Evolutionary conservation across 1,140 invertebrate genomes (phyloP).

Genomic region (Drosophila malerkotliana): DNA sequence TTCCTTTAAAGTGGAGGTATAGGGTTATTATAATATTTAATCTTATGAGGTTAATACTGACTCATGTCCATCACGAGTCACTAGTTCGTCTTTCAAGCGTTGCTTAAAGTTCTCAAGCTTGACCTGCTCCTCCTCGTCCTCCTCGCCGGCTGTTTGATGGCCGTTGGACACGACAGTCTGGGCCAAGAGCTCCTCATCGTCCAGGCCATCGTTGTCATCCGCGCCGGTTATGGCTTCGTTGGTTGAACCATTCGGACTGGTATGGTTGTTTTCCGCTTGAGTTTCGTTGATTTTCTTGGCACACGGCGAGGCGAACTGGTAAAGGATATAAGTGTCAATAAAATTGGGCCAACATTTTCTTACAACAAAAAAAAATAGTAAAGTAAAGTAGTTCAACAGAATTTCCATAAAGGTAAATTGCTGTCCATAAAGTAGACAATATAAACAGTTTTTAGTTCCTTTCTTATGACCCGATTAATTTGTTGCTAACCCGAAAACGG

Average conservation of each 20-base stretch:
- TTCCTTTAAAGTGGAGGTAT: conserved; percentile 84
- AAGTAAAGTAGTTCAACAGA: not conserved
- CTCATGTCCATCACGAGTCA: conserved; percentile 91
- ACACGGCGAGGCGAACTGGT: conserved; percentile 71
- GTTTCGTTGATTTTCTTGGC: conserved; percentile 74
- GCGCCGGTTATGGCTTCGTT: conserved; percentile 28
- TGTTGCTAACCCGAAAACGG: not conserved
- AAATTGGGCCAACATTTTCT: not conserved
- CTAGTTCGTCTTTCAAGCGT: conserved; percentile 91
- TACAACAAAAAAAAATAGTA: not conserved
- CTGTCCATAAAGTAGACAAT: not conserved
- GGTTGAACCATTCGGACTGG: conserved; percentile 54
- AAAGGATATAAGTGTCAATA: not conserved
- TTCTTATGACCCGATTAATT: not conserved
- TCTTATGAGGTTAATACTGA: conserved; percentile 74
- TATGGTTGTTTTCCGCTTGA: conserved; percentile 38
- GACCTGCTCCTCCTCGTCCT: conserved; percentile 83
- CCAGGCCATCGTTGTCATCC: conserved; percentile 61
- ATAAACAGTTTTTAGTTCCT: not conserved
- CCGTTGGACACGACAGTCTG: conserved; percentile 53
- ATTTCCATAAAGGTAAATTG: not conserved
- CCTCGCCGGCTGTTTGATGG: conserved; percentile 34
- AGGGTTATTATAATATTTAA: not conserved
- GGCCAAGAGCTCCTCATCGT: conserved; percentile 73
- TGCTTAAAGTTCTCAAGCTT: conserved; percentile 90